These are phyloP conservation scores for Podarcis muralis DNA, from an alignment of 2,113 vertebrate species.

Conservation along the genomic window DNA sequence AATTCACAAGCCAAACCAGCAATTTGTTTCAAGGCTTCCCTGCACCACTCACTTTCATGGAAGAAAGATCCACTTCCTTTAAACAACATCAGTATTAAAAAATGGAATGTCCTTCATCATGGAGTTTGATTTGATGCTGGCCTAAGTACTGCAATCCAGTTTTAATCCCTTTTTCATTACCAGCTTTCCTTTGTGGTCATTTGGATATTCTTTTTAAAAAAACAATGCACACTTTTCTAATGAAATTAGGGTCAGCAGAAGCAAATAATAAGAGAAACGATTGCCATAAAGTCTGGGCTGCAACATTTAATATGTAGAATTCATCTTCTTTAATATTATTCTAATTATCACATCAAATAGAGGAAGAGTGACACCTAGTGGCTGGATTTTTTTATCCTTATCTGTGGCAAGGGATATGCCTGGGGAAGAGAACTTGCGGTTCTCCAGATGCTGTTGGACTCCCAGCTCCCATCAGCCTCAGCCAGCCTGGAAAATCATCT, in stretches of 20 bases:
- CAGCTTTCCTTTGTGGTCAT: background rate
- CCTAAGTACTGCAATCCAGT: background rate
- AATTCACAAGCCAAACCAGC: background rate
- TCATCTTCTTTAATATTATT: background rate
- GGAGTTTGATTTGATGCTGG: background rate
- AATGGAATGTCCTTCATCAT: background rate
- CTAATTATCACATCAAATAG: accelerated
- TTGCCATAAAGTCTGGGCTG: background rate
- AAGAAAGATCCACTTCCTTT: background rate
- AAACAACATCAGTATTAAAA: background rate
- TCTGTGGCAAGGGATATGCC: too few species aligned
- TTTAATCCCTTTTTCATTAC: background rate
- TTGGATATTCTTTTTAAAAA: background rate
- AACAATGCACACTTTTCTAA: background rate
- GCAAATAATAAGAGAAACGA: background rate
- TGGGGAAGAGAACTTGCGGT: background rate
- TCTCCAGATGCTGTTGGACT: too few species aligned
- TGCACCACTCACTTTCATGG: background rate
- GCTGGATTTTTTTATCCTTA: background rate
- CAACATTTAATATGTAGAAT: background rate
- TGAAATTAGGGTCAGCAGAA: background rate
- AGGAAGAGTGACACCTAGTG: background rate
- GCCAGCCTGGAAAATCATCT: too few species aligned
- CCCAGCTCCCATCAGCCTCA: too few species aligned
- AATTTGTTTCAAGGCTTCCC: background rate